Conservation (phyloP, 1,140 invertebrate species). For the Drosophila sulfurigaster region DNA sequence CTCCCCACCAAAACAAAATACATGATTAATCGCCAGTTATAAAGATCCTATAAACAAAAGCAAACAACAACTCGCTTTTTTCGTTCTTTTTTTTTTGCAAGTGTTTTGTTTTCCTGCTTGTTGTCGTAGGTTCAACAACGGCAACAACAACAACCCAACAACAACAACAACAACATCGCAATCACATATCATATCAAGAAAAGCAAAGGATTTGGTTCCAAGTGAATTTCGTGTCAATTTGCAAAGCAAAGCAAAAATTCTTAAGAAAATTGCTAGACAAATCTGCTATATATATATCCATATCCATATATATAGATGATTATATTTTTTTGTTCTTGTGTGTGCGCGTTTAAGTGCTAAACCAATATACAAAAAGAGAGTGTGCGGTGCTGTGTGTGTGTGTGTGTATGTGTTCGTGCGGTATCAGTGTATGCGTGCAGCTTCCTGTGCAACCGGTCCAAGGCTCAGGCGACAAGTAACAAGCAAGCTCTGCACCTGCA, state of each 20-base stretch:
- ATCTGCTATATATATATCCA: slow-evolving; percentile 21
- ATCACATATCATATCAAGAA: slow-evolving; percentile 18
- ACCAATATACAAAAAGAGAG: no score
- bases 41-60: slow-evolving; percentile 13
- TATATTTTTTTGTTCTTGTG: slow-evolving; percentile 44
- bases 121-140: slow-evolving; percentile 29
- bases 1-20: neutral
- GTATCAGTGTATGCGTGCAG: slow-evolving; percentile 15
- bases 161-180: no score
- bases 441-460: slow-evolving; percentile 74
- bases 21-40: slow-evolving; percentile 3
- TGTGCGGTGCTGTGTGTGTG: slow-evolving; percentile 14
- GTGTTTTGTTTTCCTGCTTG: neutral
- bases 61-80: slow-evolving; percentile 7
- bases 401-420: slow-evolving; percentile 24
- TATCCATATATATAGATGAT: slow-evolving; percentile 16
- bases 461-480: slow-evolving; percentile 32
- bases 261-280: slow-evolving; percentile 29
- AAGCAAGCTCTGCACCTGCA: slow-evolving; percentile 64
- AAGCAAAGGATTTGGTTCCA: slow-evolving; percentile 6
- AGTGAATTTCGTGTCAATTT: slow-evolving; percentile 11
- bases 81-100: slow-evolving; percentile 12
- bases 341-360: slow-evolving; percentile 11
- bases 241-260: slow-evolving; percentile 12
- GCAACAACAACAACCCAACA: neutral